phyloP scores from a whole-genome alignment of 2,113 vertebrate species.

The Nymphicus hollandicus region DNA sequence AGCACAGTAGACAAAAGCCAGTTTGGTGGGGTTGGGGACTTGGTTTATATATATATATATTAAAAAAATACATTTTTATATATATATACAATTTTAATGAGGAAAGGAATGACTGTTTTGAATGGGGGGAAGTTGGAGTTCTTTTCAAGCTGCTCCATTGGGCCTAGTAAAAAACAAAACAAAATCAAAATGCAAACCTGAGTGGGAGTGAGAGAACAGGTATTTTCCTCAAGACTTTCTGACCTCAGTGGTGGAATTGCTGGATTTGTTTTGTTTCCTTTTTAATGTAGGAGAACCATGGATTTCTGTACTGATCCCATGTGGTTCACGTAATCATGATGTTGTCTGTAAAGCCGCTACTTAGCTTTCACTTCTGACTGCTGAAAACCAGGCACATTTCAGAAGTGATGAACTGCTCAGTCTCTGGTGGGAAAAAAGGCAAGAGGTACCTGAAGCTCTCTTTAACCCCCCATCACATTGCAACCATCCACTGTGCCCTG shows the following conservation, averaged over 20 bases:
- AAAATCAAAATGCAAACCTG: background rate
- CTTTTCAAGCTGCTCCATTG: background rate
- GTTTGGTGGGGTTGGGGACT: background rate
- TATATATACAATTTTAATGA: background rate
- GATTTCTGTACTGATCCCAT: background rate
- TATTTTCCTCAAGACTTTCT: background rate
- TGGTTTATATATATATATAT: background rate
- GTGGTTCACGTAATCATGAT: background rate
- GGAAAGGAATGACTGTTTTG: background rate
- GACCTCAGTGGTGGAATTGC: background rate
- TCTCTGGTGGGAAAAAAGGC: background rate
- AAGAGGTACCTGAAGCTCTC: background rate
- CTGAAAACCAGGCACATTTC: background rate
- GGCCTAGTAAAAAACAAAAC: background rate
- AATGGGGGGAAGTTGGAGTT: background rate
- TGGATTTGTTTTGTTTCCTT: background rate
- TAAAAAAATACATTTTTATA: background rate
- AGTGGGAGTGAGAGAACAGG: background rate
- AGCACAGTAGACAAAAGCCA: background rate
- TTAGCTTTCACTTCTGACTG: background rate
- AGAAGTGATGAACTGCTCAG: background rate
- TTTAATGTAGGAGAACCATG: background rate
- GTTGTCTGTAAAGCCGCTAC: background rate
- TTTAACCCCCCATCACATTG: background rate
- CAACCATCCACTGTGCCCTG: fast-evolving